Percentiles rank a stretch among this genome's conserved stretches.
Conservation (phyloP, 2,797 vertebrate species). For the Telmatherina bonti region DNA sequence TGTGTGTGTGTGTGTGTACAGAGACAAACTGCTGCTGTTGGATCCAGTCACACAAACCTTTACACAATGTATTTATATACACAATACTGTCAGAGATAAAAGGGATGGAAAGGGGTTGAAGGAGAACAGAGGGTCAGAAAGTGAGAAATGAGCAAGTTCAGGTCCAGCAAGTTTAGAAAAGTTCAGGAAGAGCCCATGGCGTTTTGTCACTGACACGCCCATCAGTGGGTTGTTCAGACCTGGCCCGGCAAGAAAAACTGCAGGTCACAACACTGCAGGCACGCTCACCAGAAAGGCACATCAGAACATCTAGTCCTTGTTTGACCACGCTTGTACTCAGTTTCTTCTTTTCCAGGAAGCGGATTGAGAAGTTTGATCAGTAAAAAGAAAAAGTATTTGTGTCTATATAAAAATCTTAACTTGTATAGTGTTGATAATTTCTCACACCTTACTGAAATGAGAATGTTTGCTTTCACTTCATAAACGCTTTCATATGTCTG, state of each 20-base stretch:
- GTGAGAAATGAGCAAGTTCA: slow-evolving; percentile 60
- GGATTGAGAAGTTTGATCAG: slow-evolving; percentile 7
- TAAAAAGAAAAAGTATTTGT: background rate
- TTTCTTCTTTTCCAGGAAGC: slow-evolving; percentile 19
- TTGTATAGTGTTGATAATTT: background rate
- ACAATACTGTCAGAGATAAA: slow-evolving; percentile 32
- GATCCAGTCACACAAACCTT: slow-evolving; percentile 34
- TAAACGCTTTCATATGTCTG: background rate
- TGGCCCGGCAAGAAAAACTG: slow-evolving; percentile 79
- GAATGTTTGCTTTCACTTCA: background rate
- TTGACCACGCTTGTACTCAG: slow-evolving; percentile 24
- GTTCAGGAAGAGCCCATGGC: slow-evolving; percentile 53
- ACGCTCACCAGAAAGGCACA: slow-evolving; percentile 26
- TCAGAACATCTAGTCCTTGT: slow-evolving; percentile 15
- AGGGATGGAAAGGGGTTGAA: slow-evolving; percentile 9
- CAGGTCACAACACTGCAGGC: slow-evolving; percentile 65
- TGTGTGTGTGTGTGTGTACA: slow-evolving; percentile 18
- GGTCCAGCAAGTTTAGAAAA: slow-evolving; percentile 58
- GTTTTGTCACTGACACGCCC: slow-evolving; percentile 64
- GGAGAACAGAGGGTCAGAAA: slow-evolving; percentile 30
- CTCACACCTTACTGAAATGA: background rate
- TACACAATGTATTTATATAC: slow-evolving; percentile 35
- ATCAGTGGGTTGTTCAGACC: slow-evolving; percentile 61
- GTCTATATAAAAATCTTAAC: background rate
- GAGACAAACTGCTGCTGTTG: slow-evolving; percentile 21